phyloP scores from a whole-genome alignment of 2,797 vertebrate genomes.

The Pygocentrus nattereri region DNA sequence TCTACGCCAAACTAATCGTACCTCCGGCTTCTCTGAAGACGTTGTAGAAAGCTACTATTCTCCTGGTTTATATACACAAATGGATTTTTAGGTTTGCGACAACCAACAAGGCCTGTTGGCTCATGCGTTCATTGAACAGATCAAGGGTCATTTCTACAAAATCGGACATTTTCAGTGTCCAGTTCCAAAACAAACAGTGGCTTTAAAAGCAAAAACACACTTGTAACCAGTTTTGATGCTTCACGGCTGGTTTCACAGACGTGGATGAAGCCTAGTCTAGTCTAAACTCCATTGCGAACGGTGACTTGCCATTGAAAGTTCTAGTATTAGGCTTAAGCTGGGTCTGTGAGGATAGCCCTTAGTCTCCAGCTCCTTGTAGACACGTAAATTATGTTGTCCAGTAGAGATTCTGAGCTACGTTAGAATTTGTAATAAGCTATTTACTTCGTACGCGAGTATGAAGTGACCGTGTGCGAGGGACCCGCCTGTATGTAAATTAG shows the following conservation, averaged over 20 bases:
- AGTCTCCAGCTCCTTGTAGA: conserved; percentile 1
- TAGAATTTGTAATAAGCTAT: conserved; percentile 49
- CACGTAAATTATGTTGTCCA: not conserved
- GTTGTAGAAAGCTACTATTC: not conserved
- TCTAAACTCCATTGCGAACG: too few species aligned
- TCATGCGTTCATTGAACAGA: too few species aligned
- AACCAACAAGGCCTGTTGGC: not conserved
- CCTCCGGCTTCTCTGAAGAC: not conserved
- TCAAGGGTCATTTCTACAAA: not conserved
- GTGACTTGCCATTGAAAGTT: too few species aligned
- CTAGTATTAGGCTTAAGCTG: too few species aligned
- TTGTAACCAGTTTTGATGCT: too few species aligned
- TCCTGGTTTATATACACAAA: not conserved
- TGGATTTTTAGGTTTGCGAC: not conserved
- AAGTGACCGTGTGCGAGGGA: not conserved
- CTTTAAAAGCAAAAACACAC: not conserved
- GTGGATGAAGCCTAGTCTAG: too few species aligned
- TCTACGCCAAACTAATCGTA: not conserved
- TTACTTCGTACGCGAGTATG: conserved; percentile 31
- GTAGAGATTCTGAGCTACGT: conserved; percentile 6
- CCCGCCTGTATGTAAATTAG: conserved; percentile 10
- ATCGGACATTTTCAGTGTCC: not conserved
- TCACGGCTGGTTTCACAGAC: too few species aligned
- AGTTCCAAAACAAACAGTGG: not conserved
- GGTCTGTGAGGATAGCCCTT: too few species aligned